Evolutionary conservation across 1,140 invertebrate genomes (phyloP), one percentile per base, ranked within the genome.

Genomic region (Drosophila arizonae): DNA sequence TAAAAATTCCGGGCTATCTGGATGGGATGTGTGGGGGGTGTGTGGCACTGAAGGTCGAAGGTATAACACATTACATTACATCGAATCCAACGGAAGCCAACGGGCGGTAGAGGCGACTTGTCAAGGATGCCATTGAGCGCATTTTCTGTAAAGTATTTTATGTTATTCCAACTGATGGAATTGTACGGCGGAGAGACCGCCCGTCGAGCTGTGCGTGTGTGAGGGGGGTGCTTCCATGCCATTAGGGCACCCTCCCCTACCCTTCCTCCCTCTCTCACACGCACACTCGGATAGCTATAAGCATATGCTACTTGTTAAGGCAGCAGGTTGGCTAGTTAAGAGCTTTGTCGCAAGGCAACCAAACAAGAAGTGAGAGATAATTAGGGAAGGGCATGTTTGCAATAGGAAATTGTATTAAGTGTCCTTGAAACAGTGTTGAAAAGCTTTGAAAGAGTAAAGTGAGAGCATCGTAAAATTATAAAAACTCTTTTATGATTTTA

Each of bases 141-240:
- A 72, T 66, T 51, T 79, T 51, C 39, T 69, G 58, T 46, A 72
- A 75, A 79, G 80, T 77, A 67, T 81, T 79, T 79, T 69, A 50
- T 64, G 46, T 76, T 72, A 41, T 63, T 60, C 51, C 54, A 51
- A 41, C 24, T 65, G 67, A 43, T 82, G 79, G 67, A 82, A 82
- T 75, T 76, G 70, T 72, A 26, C 48, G 3, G 61, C 56, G 45
- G 55, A 41, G 21, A 48, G 52, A 5, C 17, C 63, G 72, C 45
- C 73, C 55, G 43, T 1, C 0, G 45, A 33, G 28, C 17, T 48
- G 4, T 45, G 43, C 5, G n/a, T 45, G 43, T 9, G 43, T 17
- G 21, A 17, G 17, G 17, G 17, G 17, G 17, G 11, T 11, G 26
- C 24, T 43, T 11, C 9, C 6, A 15, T 48, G 28, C 54, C 62